Conservation (phyloP, 2,113 vertebrate species). For the Pampusana beccarii region DNA sequence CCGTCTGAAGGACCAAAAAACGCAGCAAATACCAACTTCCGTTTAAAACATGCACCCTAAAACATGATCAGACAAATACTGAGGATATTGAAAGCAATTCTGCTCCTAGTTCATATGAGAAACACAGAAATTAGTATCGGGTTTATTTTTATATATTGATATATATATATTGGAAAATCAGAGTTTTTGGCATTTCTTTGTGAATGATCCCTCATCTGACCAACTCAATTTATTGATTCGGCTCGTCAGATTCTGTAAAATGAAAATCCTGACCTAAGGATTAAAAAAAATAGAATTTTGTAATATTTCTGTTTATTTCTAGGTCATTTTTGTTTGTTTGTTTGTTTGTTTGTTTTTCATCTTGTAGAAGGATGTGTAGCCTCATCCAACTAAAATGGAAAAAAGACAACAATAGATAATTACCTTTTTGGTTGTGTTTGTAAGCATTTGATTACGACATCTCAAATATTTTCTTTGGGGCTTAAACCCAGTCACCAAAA, state of each 20-base stretch:
- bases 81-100: not conserved
- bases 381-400: not conserved
- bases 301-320: not conserved
- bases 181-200: not conserved
- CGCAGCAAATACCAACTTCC: not conserved
- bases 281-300: not conserved
- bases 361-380: not conserved
- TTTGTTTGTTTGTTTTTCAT: not conserved
- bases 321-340: too few species aligned
- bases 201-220: not conserved
- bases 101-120: not conserved
- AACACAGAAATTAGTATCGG: not conserved
- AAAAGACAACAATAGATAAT: not conserved
- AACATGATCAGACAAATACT: not conserved
- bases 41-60: not conserved
- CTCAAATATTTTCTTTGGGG: not conserved
- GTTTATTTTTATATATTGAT: not conserved
- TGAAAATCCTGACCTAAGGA: not conserved
- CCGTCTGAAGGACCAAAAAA: not conserved
- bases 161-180: not conserved
- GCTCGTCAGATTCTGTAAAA: not conserved
- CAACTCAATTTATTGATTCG: not conserved
- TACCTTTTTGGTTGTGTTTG: not conserved
- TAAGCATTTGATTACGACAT: not conserved
- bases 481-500: not conserved